Percentiles rank a stretch among this genome's conserved stretches.
These are phyloP conservation scores for Polypedilum vanderplanki DNA, from an alignment of 1,140 invertebrate genomes.

Conservation along the genomic window DNA sequence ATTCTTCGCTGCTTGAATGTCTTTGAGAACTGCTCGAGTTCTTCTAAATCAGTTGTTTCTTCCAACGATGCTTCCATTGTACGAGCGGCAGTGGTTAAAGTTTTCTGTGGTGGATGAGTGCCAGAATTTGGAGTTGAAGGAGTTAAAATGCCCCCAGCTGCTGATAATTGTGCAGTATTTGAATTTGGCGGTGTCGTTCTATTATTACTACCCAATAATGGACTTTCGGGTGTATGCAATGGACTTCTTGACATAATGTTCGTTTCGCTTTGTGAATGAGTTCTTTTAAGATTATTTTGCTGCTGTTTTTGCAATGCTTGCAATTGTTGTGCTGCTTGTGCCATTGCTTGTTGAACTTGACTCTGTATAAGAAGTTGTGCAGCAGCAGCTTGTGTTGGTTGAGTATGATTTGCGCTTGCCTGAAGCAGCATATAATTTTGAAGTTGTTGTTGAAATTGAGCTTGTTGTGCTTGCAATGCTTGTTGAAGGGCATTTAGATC, in stretches of 20 bases:
- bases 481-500: slow-evolving; percentile 41
- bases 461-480: slow-evolving; percentile 40
- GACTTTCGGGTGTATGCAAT: slow-evolving; percentile 32
- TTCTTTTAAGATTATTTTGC: slow-evolving; percentile 44
- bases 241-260: slow-evolving; percentile 43
- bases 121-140: slow-evolving; percentile 53
- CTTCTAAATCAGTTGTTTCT: slow-evolving; percentile 90
- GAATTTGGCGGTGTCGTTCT: slow-evolving; percentile 45
- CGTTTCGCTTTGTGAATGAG: slow-evolving; percentile 46
- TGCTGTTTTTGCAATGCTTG: slow-evolving; percentile 74
- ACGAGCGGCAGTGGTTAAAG: slow-evolving; percentile 41
- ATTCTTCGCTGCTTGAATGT: slow-evolving; percentile 93
- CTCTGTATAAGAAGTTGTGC: slow-evolving; percentile 42
- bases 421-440: slow-evolving; percentile 41
- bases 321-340: slow-evolving; percentile 73
- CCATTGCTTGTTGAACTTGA: slow-evolving; percentile 66
- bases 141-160: slow-evolving; percentile 46
- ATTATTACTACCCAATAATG: slow-evolving; percentile 35
- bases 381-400: slow-evolving; percentile 37
- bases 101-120: slow-evolving; percentile 45
- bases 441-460: slow-evolving; percentile 40
- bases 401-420: slow-evolving; percentile 37
- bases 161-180: slow-evolving; percentile 34
- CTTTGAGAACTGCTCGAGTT: slow-evolving; percentile 93
- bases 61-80: slow-evolving; percentile 72